phyloP scores from a whole-genome alignment of 2,888 invertebrate species.

The Torymus texanus region DNA sequence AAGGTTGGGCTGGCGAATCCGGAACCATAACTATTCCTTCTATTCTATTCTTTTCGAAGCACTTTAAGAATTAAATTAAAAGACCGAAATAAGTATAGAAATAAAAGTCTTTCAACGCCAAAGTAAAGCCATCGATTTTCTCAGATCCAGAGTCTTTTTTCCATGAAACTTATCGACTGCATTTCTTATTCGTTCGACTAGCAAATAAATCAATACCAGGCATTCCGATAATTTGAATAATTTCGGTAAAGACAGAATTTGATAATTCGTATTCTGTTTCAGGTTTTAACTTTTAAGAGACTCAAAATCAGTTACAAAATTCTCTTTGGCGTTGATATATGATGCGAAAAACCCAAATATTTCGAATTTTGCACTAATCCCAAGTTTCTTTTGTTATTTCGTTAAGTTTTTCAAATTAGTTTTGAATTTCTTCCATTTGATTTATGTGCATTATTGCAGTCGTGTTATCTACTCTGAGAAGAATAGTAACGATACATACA shows the following conservation, averaged over 20 bases:
- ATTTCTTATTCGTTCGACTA: not conserved
- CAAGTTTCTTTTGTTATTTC: slow-evolving; percentile 6
- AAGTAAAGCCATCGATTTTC: slow-evolving; percentile 6
- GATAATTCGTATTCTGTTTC: slow-evolving; percentile 14
- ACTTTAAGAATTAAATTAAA: not conserved
- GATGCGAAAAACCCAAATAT: slow-evolving; percentile 29
- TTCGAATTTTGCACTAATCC: slow-evolving; percentile 27
- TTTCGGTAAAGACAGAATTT: not conserved
- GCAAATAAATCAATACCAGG: slow-evolving; percentile 12
- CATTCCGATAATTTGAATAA: not conserved
- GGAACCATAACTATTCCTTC: not conserved
- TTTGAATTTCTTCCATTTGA: not conserved
- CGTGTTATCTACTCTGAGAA: slow-evolving; percentile 17
- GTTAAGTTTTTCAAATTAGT: not conserved
- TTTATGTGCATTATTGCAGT: slow-evolving; percentile 13
- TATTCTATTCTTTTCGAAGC: not conserved
- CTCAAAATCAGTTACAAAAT: slow-evolving; percentile 16
- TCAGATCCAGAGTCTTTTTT: not conserved
- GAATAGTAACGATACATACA: not conserved
- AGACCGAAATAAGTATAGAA: not conserved
- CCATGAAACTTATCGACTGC: not conserved
- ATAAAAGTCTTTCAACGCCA: not conserved
- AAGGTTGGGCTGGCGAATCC: not conserved
- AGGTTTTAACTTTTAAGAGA: not conserved
- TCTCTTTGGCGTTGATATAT: slow-evolving; percentile 24